A percentile compares a stretch with the other conserved stretches of the same genome.
Evolutionary conservation across 2,113 vertebrate genomes (phyloP).

Genomic region (Calidris pugnax): DNA sequence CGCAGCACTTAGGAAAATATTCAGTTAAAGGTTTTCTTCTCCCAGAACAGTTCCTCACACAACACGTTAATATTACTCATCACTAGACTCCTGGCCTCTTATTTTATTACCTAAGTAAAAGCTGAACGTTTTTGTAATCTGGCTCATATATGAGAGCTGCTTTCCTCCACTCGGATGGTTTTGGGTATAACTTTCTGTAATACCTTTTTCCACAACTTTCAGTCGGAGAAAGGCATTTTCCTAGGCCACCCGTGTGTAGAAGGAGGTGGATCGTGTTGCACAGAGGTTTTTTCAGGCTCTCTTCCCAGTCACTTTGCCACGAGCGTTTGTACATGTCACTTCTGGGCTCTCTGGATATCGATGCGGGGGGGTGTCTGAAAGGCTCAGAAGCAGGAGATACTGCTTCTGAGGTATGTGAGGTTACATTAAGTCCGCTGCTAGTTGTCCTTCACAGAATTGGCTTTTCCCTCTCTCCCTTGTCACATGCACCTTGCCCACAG

Average conservation of each 20-base stretch:
- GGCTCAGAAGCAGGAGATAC: not conserved
- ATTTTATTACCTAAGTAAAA: not conserved
- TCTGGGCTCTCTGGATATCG: not conserved
- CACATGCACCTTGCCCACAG: rapidly evolving
- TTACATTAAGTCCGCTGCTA: not conserved
- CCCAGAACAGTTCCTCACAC: not conserved
- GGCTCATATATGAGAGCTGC: not conserved
- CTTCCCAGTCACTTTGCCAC: not conserved
- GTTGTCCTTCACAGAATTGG: not conserved
- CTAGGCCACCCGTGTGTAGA: not conserved
- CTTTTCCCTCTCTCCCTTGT: not conserved
- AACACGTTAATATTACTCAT: not conserved
- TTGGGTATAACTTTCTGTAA: not conserved
- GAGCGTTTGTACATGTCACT: not conserved
- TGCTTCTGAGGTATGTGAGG: not conserved
- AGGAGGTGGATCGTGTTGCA: not conserved
- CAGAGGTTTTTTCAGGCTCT: not conserved
- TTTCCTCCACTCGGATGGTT: not conserved
- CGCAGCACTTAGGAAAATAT: not conserved
- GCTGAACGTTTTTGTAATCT: not conserved
- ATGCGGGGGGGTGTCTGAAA: not conserved
- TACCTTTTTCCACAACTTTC: not conserved
- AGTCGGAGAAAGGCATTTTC: not conserved
- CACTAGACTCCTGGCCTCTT: not conserved
- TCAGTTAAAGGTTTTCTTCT: not conserved